Conservation (phyloP, 1,140 invertebrate genomes). For the Tetramorium parvispinum region DNA sequence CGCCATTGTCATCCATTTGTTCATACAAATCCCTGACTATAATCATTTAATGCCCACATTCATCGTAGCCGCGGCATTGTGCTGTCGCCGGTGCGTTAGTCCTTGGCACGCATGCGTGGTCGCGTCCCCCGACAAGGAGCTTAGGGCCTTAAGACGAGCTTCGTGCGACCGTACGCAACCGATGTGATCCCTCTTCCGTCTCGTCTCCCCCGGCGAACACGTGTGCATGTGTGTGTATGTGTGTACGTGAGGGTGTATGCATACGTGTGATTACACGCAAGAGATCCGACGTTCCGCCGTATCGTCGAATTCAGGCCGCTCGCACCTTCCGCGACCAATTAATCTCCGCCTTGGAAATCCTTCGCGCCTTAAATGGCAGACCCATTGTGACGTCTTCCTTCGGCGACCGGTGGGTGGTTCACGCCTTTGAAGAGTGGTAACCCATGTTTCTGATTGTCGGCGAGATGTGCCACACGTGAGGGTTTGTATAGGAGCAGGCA, state of each 20-base stretch:
- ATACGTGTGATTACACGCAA: conserved; percentile 19
- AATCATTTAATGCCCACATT: conserved; percentile 81
- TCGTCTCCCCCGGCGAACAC: background rate
- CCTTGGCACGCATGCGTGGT: conserved; percentile 78
- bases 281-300: conserved; percentile 15
- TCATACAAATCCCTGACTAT: conserved; percentile 78
- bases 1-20: conserved; percentile 80
- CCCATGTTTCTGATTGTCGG: conserved; percentile 12
- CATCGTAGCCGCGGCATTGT: conserved; percentile 77
- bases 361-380: conserved; percentile 57
- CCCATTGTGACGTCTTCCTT: conserved; percentile 58
- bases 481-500: background rate
- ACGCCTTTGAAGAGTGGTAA: conserved; percentile 51
- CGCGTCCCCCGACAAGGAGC: conserved; percentile 77
- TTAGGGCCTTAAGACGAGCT: conserved; percentile 75
- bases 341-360: conserved; percentile 78
- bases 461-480: background rate
- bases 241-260: background rate
- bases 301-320: conserved; percentile 58
- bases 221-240: background rate
- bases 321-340: conserved; percentile 78
- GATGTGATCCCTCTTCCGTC: background rate
- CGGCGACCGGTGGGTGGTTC: conserved; percentile 53
- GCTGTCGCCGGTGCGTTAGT: conserved; percentile 73
- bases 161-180: conserved; percentile 68